Conservation (phyloP, 2,113 vertebrate genomes). For the Ageneiosus marmoratus region DNA sequence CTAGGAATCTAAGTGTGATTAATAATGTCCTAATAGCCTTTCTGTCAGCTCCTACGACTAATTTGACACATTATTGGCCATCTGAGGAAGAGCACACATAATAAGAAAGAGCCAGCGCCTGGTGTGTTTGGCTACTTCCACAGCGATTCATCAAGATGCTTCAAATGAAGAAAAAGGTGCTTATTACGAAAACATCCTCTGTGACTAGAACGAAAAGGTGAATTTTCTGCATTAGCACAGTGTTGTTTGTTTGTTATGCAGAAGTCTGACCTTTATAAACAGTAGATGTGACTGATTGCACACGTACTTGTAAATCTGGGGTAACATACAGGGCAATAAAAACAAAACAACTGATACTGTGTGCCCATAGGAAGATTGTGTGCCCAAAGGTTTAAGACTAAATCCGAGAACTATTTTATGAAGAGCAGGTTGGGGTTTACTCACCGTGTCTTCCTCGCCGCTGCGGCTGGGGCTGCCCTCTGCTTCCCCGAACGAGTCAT, state of each 20-base stretch:
- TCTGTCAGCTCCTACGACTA: conserved; percentile 64
- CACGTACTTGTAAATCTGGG: neutral
- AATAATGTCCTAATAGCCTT: conserved; percentile 72
- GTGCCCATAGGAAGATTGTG: neutral
- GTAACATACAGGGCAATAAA: neutral
- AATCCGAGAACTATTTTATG: neutral
- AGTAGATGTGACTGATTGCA: conserved; percentile 15
- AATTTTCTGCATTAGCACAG: neutral
- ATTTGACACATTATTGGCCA: conserved; percentile 69
- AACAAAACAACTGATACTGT: neutral
- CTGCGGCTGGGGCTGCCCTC: conserved; percentile 95
- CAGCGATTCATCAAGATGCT: conserved; percentile 62
- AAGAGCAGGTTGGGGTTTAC: conserved; percentile 59
- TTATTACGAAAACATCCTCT: conserved; percentile 16
- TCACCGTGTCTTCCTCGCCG: conserved; percentile 93
- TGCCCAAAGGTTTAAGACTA: neutral
- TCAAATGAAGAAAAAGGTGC: conserved; percentile 35
- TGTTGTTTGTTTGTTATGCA: neutral
- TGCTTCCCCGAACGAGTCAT: conserved; percentile 92
- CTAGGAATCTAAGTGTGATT: conserved; percentile 64
- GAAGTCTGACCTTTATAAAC: neutral
- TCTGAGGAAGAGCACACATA: conserved; percentile 7
- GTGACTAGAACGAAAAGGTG: neutral
- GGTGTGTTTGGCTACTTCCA: conserved; percentile 55
- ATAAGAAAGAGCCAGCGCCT: conserved; percentile 56